Evolutionary conservation across 2,113 vertebrate genomes (phyloP).

Genomic region (Aix galericulata): DNA sequence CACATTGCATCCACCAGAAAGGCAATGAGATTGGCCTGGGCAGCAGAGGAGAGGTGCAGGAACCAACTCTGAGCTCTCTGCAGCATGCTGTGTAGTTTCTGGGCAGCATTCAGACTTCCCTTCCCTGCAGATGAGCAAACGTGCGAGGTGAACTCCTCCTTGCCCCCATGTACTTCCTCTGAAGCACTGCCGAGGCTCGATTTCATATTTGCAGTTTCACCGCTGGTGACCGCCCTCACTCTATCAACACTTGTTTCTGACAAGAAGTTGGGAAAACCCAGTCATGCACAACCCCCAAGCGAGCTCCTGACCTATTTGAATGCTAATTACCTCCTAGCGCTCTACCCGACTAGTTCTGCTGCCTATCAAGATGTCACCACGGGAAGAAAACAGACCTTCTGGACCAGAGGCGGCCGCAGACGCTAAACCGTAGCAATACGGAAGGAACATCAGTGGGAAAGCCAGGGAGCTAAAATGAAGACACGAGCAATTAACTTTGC

Average conservation of each 20-base stretch:
- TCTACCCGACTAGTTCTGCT: neutral
- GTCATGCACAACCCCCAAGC: neutral
- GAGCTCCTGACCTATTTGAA: constrained; percentile 35
- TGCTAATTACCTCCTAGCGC: constrained; percentile 5
- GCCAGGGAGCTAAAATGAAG: neutral
- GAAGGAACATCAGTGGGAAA: constrained; percentile 22
- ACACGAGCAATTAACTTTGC: neutral
- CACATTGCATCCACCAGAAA: neutral
- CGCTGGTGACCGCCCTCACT: neutral
- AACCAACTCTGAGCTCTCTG: neutral
- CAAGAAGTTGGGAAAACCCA: constrained; percentile 30
- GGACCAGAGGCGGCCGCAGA: neutral
- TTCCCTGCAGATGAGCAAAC: neutral
- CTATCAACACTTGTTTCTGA: constrained; percentile 9
- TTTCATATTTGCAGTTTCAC: neutral
- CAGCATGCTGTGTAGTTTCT: neutral
- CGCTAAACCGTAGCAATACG: neutral
- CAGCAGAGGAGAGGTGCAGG: neutral
- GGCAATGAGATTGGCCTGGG: neutral
- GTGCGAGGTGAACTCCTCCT: neutral
- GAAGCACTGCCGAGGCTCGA: neutral
- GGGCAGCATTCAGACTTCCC: neutral
- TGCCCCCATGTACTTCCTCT: neutral
- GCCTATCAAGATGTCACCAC: neutral
- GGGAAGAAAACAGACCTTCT: neutral